These are phyloP conservation scores for Patiria pectinifera DNA, from an alignment of 53 echinoderm and acorn worm species.

Conservation along the genomic window DNA sequence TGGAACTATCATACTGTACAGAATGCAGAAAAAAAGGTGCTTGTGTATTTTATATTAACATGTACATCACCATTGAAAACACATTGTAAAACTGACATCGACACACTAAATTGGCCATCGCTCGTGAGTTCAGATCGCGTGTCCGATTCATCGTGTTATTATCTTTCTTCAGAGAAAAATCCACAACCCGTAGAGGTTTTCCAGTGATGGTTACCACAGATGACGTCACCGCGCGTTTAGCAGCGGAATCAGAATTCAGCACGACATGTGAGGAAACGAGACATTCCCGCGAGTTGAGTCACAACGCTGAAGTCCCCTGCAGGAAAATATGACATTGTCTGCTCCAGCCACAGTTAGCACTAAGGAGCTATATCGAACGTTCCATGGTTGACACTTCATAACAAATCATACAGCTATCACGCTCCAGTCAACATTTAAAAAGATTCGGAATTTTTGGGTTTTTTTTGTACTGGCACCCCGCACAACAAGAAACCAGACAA, in stretches of 20 bases:
- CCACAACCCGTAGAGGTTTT: neutral
- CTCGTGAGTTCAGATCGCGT: neutral
- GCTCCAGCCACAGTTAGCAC: neutral
- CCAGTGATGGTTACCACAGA: neutral
- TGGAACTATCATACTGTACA: no score
- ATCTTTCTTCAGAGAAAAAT: neutral
- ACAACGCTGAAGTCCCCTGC: neutral
- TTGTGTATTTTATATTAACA: no score
- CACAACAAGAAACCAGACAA: no score
- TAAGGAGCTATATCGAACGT: no score
- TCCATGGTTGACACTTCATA: no score
- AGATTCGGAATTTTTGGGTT: no score
- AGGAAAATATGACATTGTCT: neutral
- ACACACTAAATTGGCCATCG: neutral
- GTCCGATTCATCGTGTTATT: neutral
- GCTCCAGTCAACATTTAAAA: no score
- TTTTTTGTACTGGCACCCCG: no score
- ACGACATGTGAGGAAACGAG: neutral
- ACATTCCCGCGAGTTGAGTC: conserved; percentile 20
- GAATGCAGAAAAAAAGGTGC: no score
- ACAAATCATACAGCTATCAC: no score
- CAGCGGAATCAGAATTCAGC: neutral
- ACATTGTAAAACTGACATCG: no score
- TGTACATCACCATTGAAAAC: no score
- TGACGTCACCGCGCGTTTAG: neutral